phyloP scores from a whole-genome alignment of 2,113 vertebrate genomes.

The Agelaius tricolor region DNA sequence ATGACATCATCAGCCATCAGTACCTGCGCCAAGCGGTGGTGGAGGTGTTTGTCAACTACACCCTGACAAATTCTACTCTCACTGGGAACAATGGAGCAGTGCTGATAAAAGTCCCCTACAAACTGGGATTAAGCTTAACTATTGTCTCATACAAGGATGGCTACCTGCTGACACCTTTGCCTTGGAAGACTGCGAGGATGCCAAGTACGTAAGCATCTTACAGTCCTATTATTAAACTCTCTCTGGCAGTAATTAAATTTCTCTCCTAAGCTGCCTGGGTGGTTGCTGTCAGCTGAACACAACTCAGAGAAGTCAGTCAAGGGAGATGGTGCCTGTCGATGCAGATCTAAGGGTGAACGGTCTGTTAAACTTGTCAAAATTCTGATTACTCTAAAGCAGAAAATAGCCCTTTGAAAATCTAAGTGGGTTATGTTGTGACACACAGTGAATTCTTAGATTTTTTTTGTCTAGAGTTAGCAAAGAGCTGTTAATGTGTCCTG shows the following conservation, averaged over 20 bases:
- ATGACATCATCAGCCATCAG: slow-evolving; percentile 86
- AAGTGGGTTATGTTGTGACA: background rate
- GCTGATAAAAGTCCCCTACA: slow-evolving; percentile 83
- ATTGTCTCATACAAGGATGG: slow-evolving; percentile 86
- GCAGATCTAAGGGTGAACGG: background rate
- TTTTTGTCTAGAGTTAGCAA: background rate
- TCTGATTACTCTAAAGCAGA: background rate
- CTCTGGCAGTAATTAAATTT: background rate
- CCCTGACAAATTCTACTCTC: slow-evolving; percentile 77
- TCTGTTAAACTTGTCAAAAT: background rate
- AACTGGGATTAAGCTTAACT: slow-evolving; percentile 81
- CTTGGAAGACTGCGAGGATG: slow-evolving; percentile 89
- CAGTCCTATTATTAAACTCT: background rate
- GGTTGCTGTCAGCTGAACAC: background rate
- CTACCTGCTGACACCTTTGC: slow-evolving; percentile 86
- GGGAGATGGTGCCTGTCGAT: background rate
- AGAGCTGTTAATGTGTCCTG: background rate
- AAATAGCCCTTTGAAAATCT: background rate
- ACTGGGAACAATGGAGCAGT: slow-evolving; percentile 82
- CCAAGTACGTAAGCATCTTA: slow-evolving; percentile 79
- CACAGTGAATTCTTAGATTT: background rate
- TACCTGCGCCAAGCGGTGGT: slow-evolving; percentile 82
- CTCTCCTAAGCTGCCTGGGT: background rate
- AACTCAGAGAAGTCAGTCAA: background rate
- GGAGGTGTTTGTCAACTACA: slow-evolving; percentile 88